Conservation (phyloP, 2,888 invertebrate species). For the Linyphia triangularis region DNA sequence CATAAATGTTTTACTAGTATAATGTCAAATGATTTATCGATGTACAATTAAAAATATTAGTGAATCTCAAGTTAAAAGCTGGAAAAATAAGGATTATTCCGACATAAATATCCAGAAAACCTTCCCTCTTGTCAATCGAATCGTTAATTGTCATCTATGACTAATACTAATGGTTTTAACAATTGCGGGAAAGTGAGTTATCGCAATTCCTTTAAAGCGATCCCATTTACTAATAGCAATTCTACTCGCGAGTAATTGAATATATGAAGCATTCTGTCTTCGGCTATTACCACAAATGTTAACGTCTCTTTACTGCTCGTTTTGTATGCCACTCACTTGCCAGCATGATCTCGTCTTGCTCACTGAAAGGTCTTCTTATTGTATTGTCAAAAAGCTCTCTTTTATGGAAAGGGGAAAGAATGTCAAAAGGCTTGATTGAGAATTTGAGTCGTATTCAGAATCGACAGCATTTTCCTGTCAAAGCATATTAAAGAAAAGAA, state of each 20-base stretch:
- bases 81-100: too few relatives aligned
- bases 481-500: too few relatives aligned
- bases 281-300: not conserved
- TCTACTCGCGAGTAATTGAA: slow-evolving; percentile 42
- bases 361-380: slow-evolving; percentile 52
- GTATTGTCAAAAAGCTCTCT: slow-evolving; percentile 40
- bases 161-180: slow-evolving; percentile 26
- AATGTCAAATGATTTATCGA: too few relatives aligned
- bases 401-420: not conserved
- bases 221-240: slow-evolving; percentile 37
- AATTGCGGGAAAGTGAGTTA: slow-evolving; percentile 6
- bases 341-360: slow-evolving; percentile 41
- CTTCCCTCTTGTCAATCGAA: slow-evolving; percentile 19
- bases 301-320: slow-evolving; percentile 12
- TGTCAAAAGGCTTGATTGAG: slow-evolving; percentile 24
- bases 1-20: too few relatives aligned
- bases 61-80: too few relatives aligned
- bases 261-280: slow-evolving; percentile 19
- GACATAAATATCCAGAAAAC: too few relatives aligned
- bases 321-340: slow-evolving; percentile 9
- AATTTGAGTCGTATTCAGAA: too few relatives aligned
- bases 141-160: slow-evolving; percentile 9
- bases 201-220: slow-evolving; percentile 4
- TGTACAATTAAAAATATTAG: too few relatives aligned
- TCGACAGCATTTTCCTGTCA: too few relatives aligned